These are phyloP conservation scores for Anabacerthia variegaticeps DNA, from an alignment of 2,797 vertebrate genomes.

Conservation along the genomic window DNA sequence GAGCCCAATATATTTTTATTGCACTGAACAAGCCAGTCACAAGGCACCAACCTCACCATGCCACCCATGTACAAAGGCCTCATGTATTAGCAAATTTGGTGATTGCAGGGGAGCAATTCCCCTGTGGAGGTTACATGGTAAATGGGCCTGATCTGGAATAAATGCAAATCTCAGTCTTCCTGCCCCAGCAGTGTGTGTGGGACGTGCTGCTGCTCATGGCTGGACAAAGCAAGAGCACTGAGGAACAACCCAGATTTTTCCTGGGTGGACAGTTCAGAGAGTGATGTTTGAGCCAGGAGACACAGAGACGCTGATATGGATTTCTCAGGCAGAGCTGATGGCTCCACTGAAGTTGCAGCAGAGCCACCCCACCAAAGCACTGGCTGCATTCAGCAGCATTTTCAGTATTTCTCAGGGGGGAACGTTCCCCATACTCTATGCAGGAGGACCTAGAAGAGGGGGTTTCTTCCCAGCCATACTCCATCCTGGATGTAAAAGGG, in stretches of 20 bases:
- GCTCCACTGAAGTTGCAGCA: not conserved
- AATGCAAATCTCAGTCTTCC: not conserved
- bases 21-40: slow-evolving; percentile 16
- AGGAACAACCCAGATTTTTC: not conserved
- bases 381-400: not conserved
- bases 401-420: not conserved
- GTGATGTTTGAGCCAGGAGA: not conserved
- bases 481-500: not conserved
- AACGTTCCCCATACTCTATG: not conserved
- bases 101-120: not conserved
- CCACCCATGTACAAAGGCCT: slow-evolving; percentile 20
- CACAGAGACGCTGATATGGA: accelerated
- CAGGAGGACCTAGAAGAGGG: not conserved
- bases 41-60: slow-evolving; percentile 36
- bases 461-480: not conserved
- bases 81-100: not conserved
- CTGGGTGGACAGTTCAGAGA: not conserved
- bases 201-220: not conserved
- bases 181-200: accelerated
- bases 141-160: not conserved
- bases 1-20: slow-evolving; percentile 77
- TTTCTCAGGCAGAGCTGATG: not conserved
- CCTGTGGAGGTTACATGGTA: not conserved
- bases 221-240: accelerated
- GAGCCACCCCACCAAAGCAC: not conserved